Evolutionary conservation across 2,113 vertebrate species (phyloP), one percentile per base, ranked within the genome.

Genomic region (Tragelaphus scriptus): DNA sequence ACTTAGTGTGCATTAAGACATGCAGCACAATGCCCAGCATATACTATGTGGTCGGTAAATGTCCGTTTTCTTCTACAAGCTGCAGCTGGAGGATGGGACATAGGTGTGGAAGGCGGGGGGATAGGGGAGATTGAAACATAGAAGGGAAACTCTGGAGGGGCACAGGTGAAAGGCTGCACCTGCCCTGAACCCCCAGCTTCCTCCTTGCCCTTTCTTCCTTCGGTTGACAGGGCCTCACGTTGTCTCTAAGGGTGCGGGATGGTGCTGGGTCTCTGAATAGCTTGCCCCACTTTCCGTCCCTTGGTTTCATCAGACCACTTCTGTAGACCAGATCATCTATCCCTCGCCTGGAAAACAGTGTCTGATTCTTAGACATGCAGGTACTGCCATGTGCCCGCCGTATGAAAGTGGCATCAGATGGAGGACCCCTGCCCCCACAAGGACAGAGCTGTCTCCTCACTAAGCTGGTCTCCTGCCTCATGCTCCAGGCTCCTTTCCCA

Each of bases 1-100:
- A n/a, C n/a, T 96, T 71, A 32, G 7, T 95, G 56, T 79, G 65
- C 28, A 58, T 63, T 91, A 63, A 79, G 92, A 85, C 65, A 49
- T 40, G 36, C 30, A 56, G 79, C 44, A 44, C 28, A 30, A 56
- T 56, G 51, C 61, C 82, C 49, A 59, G 51, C 17, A 32, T 30
- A 28, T 6, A 40, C 25, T 10, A 71, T 10, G 21, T 26, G 75
- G 59, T 84, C 53, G 49, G n/a, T 58, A 89, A 84, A 40, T 4
- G 36, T 80, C 79, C n/a, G 79, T 53, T 94, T 91, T 93, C 88
- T 88, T 28, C 40, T 6, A 6, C 14, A 40, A 71, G 92, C 68
- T 77, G 30, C 44, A 16, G 90, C 47, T 82, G 68, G 55, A 68
- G 80, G 21, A 36, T 14, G 53, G 53, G 75, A 49, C 16, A 4